phyloP scores from a whole-genome alignment of 2,113 vertebrate species.

The Phalacrocorax carbo region DNA sequence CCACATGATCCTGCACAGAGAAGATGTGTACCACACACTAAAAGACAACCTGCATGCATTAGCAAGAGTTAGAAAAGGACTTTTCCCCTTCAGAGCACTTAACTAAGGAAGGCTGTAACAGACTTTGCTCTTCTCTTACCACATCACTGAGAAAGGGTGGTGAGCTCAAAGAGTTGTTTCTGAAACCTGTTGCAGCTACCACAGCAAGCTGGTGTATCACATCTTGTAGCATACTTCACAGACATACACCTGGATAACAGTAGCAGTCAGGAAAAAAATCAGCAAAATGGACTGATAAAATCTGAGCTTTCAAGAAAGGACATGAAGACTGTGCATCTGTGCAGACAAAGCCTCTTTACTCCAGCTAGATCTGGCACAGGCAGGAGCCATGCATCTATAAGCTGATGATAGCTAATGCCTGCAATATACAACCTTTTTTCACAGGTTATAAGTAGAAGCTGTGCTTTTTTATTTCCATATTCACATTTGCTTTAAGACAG shows the following conservation, averaged over 20 bases:
- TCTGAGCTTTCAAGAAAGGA: background rate
- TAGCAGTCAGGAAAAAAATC: background rate
- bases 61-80: background rate
- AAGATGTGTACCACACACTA: accelerated
- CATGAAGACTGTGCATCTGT: background rate
- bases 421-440: background rate
- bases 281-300: background rate
- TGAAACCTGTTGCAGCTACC: background rate
- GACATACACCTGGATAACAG: background rate
- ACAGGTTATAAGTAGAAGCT: background rate
- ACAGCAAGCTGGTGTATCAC: background rate
- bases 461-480: background rate
- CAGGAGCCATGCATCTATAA: background rate
- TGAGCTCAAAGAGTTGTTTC: background rate
- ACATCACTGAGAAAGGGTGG: background rate
- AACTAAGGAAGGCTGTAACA: background rate
- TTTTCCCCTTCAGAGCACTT: background rate
- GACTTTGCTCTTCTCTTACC: background rate
- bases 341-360: background rate
- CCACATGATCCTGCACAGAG: background rate
- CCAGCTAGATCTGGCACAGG: background rate
- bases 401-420: background rate
- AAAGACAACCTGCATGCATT: background rate
- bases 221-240: background rate
- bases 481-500: background rate